Percentiles rank a stretch among this genome's conserved stretches.
Evolutionary conservation across 2,113 vertebrate species (phyloP).

Genomic region (Marmota flaviventris): DNA sequence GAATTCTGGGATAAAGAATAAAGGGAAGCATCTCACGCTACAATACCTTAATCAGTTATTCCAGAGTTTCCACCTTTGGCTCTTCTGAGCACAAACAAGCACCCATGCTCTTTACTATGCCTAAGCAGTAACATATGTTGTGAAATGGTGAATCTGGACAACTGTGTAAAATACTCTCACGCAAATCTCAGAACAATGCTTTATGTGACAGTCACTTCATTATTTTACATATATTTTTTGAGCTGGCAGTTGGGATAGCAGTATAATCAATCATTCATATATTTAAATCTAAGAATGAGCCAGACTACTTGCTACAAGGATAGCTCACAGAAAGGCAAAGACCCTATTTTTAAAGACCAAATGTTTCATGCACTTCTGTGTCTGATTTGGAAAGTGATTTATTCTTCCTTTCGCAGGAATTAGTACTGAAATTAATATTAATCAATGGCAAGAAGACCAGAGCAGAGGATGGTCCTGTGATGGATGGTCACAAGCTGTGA

Average conservation of each 20-base stretch:
- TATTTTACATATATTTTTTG: neutral
- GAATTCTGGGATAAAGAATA: neutral
- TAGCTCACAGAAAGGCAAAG: conserved; percentile 63
- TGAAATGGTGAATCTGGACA: neutral
- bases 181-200: conserved; percentile 30
- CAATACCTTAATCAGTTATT: neutral
- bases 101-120: neutral
- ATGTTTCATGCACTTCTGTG: conserved; percentile 69
- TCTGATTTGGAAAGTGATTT: conserved; percentile 76
- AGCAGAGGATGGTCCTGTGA: conserved; percentile 70
- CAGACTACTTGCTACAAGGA: neutral
- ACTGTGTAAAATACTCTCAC: neutral
- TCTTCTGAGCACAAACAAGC: neutral
- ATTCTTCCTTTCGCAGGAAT: conserved; percentile 79
- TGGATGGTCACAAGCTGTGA: conserved; percentile 70
- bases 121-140: neutral
- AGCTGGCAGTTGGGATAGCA: conserved; percentile 15
- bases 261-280: conserved; percentile 44
- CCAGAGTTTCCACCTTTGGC: neutral
- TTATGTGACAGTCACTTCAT: neutral
- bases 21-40: neutral
- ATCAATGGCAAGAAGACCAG: conserved; percentile 75
- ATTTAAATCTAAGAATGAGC: conserved; percentile 64
- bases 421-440: conserved; percentile 83
- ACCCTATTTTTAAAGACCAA: conserved; percentile 81